Base-by-base conservation (phyloP, 2,888 invertebrate species). In the Yponomeuta evonymella region DNA sequence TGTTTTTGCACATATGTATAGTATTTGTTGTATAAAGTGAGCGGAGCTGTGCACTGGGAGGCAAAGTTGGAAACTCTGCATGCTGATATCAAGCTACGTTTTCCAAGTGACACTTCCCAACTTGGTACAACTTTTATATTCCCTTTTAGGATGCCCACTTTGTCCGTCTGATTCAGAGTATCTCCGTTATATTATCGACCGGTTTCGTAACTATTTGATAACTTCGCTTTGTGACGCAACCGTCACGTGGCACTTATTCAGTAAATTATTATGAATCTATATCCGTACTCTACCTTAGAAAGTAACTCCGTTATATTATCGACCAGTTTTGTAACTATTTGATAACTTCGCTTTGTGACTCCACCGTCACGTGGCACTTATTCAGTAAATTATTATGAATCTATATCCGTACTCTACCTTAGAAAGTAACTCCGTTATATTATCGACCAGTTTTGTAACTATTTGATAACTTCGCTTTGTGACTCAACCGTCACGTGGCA, bases 111-210 rank as follows among this genome's bases (percentile, higher is more conserved):
- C 67, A 70, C 72, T 70, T 70, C 67, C 67, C 66, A 70, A 72
- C 62, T 70, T 36, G 11, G 33, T 69, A 70, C 63, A 70, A 72
- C 67, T 72, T 72, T 72, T 72, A 70, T 70, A 72, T 72, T 72
- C 72, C 48, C 70, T 72, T 70, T 67, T 67, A 67, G 67, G 30
- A 43, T 67, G 67, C 30, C 10, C n/a, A 29, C 29, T 29, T 65
- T 58, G 51, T 58, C 51, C 51, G 51, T 58, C 51, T 8, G 51
- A 58, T 58, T 58, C 15, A 3, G 5, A 58, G 51, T 15, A 1
- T 65, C 9, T 33, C n/a, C 65, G 12, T 4, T 29, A 30, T 33
- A 29, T 12, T 65, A 30, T 12, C 30, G 33, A 65, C 29, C 12
- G 33, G 65, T 65, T 33, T 33, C 5, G 33, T 5, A 33, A 33